Base-by-base conservation (phyloP, 2,797 vertebrate species). In the Gallinago nigripennis region DNA sequence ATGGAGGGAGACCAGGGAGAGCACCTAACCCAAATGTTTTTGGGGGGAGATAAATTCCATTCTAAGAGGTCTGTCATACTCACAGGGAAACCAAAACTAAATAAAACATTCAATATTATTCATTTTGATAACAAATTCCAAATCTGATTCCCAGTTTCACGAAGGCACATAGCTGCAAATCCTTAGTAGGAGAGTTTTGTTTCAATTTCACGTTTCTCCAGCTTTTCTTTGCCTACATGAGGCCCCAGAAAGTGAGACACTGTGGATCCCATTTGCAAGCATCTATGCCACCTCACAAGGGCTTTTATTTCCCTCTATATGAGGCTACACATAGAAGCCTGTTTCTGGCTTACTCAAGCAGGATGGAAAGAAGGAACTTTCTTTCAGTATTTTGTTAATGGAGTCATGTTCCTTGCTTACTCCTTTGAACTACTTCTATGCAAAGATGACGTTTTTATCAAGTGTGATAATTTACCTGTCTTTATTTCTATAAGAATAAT, bases 21-120 rank as follows among this genome's bases (percentile, higher is more conserved):
- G 2, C 20, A 73, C 8, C 8, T 27, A 57, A 11, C 31, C 45
- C 2, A 1, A 43, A 48, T 1, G 0, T 23, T 57, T 56, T 11
- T 39, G 5, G 2, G 7, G 61, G n/a, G 10, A 69, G 10, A 30
- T 20, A 4, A 68, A 46, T 75, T 75, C 31, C 11, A 7, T 16
- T 46, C 6, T 23, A 21, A 61, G 39, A 43, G 4, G 7, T 31
- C 31, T 70, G 12, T 28, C 31, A 31, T 27, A 54, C 16, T 65
- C 24, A 65, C 7, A 48, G 24, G 11, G 5, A 80, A 82, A 72
- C 60, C 10, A 51, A 28, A 68, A 68, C 41, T 43, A 25, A 68
- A 66, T 16, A n/a, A 73, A 63, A 17, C 17, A 27, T 7, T 4
- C 10, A 31, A 24, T 48, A 28, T 64, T 53, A 50, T 16, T 70